These are phyloP conservation scores for Plecturocebus donacophilus DNA, from an alignment of 2,113 vertebrate genomes.

Conservation along the genomic window DNA sequence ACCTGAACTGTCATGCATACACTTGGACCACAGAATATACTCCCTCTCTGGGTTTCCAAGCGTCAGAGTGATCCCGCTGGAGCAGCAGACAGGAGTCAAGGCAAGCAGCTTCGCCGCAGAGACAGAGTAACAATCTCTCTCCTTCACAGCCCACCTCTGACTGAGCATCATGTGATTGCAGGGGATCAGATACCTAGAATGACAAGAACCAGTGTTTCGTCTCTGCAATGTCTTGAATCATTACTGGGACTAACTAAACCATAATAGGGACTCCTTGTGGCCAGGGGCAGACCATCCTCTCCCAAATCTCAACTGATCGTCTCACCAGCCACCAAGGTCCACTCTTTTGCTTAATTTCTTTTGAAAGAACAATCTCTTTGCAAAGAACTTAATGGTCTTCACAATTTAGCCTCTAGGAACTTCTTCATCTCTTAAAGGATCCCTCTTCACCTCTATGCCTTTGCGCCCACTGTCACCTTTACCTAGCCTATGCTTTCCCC, in stretches of 20 bases:
- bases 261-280: fast-evolving
- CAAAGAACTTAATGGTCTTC: neutral
- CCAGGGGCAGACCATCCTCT: fast-evolving
- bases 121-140: constrained; percentile 95
- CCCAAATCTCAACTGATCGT: neutral
- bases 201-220: neutral
- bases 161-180: constrained; percentile 99
- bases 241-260: neutral
- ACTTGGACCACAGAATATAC: constrained; percentile 92
- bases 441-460: neutral
- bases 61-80: constrained; percentile 88
- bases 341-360: neutral
- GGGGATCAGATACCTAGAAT: constrained; percentile 94
- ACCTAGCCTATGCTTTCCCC: too few species aligned
- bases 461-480: neutral
- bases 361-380: neutral
- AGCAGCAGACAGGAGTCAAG: constrained; percentile 94
- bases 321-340: neutral
- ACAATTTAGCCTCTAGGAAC: fast-evolving
- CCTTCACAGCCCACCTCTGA: constrained; percentile 93
- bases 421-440: neutral
- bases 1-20: constrained; percentile 81
- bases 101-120: constrained; percentile 95
- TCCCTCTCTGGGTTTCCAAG: constrained; percentile 90
- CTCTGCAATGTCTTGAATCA: neutral